Evolutionary conservation across 2,797 vertebrate genomes (phyloP), one percentile per base, ranked within the genome.

Genomic region (Manis crassicaudata): DNA sequence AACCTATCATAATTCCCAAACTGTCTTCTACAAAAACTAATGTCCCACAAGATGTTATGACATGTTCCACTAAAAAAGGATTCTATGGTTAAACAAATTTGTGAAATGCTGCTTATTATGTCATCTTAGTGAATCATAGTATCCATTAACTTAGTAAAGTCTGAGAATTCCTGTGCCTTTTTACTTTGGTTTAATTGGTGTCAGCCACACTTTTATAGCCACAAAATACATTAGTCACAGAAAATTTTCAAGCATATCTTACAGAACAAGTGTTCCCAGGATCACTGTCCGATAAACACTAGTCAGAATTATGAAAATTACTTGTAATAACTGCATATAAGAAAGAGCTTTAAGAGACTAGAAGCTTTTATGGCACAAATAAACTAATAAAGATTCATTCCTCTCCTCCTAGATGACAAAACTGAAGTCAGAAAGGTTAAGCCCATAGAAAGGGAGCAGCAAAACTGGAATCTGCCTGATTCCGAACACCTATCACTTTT

Each of bases 171-270:
- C n/a, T 37, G 1, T 32, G 20, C 65, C 54, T 93, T 21, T 93
- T 94, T 85, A 88, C n/a, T 17, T 80, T 79, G 23, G 56, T 63
- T 94, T 95, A 95, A 81, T 40, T 90, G 75, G 23, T 90, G 16
- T 93, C 80, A 85, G 25, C 52, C 21, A 52, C 10, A 94, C 10
- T 60, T 73, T 68, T 63, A 72, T 82, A 89, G 29, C n/a, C 29
- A 60, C 40, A 32, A 92, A 90, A 76, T 60, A 92, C 77, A 52
- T 82, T 52, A 52, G 11, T 76, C 73, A 86, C 18, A 92, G 54
- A 89, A 89, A 93, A 84, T 16, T 67, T 43, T 37, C 68, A 40
- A 97, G 75, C 46, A 87, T 35, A 63, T 70, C 54, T 83, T 58
- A 40, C 67, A 86, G 46, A 90, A 65, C 37, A 79, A 95, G 72